A percentile compares a stretch with the other conserved stretches of the same genome.
Evolutionary conservation across 2,113 vertebrate species (phyloP).

Genomic region (Dicerorhinus sumatrensis): DNA sequence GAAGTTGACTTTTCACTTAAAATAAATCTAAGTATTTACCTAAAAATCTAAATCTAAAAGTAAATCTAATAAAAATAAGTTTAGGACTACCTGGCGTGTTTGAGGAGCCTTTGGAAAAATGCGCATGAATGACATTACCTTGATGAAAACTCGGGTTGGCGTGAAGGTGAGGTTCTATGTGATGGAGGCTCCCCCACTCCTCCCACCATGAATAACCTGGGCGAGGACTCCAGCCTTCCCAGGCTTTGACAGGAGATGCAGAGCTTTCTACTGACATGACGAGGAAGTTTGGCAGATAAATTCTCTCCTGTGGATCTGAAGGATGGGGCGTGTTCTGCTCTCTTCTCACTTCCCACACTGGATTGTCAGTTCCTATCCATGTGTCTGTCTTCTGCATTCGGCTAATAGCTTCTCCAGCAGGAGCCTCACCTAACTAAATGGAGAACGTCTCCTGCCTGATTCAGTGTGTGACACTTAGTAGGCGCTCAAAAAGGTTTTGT

Average conservation of each 20-base stretch:
- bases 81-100: neutral
- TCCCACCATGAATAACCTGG: neutral
- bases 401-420: neutral
- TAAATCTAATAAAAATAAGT: too few species aligned
- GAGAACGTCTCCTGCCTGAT: neutral
- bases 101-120: neutral
- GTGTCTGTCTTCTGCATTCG: neutral
- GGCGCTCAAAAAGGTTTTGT: neutral
- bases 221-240: rapidly evolving
- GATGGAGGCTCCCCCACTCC: neutral
- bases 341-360: rapidly evolving
- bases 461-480: neutral
- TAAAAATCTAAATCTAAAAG: too few species aligned
- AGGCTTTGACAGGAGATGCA: rapidly evolving
- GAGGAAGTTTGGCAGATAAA: neutral
- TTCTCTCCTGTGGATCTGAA: neutral
- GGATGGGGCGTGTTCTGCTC: rapidly evolving
- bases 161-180: neutral
- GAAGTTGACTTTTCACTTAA: neutral
- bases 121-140: neutral
- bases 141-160: neutral
- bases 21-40: neutral
- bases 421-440: neutral
- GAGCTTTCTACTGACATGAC: neutral
- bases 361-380: neutral